phyloP scores from a whole-genome alignment of 2,888 invertebrate species.

The Eupithecia exiguata region DNA sequence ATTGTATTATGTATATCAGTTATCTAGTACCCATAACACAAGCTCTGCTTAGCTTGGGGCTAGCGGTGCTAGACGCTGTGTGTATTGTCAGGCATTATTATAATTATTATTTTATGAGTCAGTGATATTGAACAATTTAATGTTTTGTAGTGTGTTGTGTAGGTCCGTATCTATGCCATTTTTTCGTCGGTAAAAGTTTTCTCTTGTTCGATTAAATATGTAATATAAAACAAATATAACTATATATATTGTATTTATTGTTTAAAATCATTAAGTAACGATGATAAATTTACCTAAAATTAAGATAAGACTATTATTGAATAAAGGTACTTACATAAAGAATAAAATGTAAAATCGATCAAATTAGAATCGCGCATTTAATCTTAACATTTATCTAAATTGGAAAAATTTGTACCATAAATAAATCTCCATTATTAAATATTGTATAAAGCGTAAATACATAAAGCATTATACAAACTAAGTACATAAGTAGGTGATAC shows the following conservation, averaged over 20 bases:
- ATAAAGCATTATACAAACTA: not conserved
- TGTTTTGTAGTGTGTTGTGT: not conserved
- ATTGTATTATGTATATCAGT: too few species aligned
- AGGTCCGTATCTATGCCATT: not conserved
- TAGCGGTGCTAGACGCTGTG: too few species aligned
- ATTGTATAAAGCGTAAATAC: not conserved
- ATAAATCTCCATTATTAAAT: slow-evolving; percentile 33
- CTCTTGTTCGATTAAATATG: not conserved
- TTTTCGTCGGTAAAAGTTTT: not conserved
- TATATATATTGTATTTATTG: slow-evolving; percentile 33
- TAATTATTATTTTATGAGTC: too few species aligned
- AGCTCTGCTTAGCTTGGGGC: too few species aligned
- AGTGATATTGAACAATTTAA: not conserved
- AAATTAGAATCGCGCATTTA: slow-evolving; percentile 13
- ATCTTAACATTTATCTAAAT: slow-evolving; percentile 1
- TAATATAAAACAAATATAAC: slow-evolving; percentile 4
- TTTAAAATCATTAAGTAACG: slow-evolving; percentile 26
- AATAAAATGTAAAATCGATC: slow-evolving; percentile 16
- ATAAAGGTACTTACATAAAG: not conserved
- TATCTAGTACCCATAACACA: too few species aligned
- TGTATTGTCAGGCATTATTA: too few species aligned
- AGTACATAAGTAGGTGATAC: not conserved
- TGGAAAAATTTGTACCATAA: slow-evolving; percentile 36
- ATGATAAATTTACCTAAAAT: slow-evolving; percentile 18
- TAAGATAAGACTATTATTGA: not conserved